Evolutionary conservation across 2,888 invertebrate genomes (phyloP), one percentile per base, ranked within the genome.

Genomic region (Andrena marginata): DNA sequence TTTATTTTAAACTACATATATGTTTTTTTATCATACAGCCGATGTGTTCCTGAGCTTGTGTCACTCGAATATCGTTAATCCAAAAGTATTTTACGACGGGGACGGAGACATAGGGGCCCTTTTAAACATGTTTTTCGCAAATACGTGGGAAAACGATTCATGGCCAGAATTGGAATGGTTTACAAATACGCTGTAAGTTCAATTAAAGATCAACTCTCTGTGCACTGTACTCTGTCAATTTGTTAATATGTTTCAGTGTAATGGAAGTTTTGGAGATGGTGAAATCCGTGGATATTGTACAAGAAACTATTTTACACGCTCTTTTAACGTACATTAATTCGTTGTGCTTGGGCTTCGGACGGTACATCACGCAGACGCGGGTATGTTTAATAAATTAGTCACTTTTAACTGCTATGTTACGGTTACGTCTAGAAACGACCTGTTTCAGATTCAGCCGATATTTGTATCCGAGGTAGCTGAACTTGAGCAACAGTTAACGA

Each of bases 161-260:
- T 98, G 97, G 97, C 93, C 95, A 13, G 96, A 97, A 92, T 94
- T 97, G 82, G 96, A 96, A 77, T 97, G 97, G 97, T 95, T 96
- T 90, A 94, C 95, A 20, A 94, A 95, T 91, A 95, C 95, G 92
- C 94, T 96, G 97, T 97, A 93, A 3, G 48, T 23, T 26, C 20
- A 60, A 26, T 63, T 62, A 79, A 20, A 7, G 20, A 23, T 33
- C 42, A 6, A 42, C 31, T 8, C 59, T 20, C 60, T 49, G 31
- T 51, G 49, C 49, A 29, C 56, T 23, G 23, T n/a, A 71, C 68
- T 63, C 2, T 7, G 31, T 33, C 63, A 54, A 20, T 59, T 31
- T 20, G 2, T 35, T 49, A 49, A 63, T 63, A 26, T 71, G 51
- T 80, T 84, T 94, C 94, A 96, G 96, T 89, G 91, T 96, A 78